These are phyloP conservation scores for Phyllotreta striolata DNA, from an alignment of 2,888 invertebrate species.

Conservation along the genomic window DNA sequence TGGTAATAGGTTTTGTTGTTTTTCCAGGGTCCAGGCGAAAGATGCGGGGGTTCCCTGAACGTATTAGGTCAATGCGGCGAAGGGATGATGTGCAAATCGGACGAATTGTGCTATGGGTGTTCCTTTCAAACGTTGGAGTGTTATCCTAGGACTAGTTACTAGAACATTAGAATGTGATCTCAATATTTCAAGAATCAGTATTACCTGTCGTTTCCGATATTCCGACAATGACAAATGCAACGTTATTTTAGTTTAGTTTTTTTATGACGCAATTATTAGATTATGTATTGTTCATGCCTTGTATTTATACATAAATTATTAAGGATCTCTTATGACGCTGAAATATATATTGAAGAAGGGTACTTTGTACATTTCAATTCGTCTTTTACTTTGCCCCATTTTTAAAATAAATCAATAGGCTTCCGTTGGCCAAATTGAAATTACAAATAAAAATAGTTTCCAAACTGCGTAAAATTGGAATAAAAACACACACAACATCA, in stretches of 20 bases:
- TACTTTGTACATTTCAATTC: slow-evolving; percentile 39
- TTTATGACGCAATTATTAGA: slow-evolving; percentile 30
- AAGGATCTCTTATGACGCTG: slow-evolving; percentile 32
- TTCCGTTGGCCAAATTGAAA: neutral
- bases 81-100: slow-evolving; percentile 55
- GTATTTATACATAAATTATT: slow-evolving; percentile 40
- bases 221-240: slow-evolving; percentile 28
- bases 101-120: slow-evolving; percentile 59
- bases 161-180: slow-evolving; percentile 40
- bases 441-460: slow-evolving; percentile 14
- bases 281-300: slow-evolving; percentile 32
- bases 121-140: slow-evolving; percentile 53
- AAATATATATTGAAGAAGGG: slow-evolving; percentile 36
- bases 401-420: neutral
- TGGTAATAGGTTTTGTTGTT: slow-evolving; percentile 8
- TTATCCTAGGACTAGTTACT: slow-evolving; percentile 15
- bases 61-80: slow-evolving; percentile 56
- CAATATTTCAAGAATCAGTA: slow-evolving; percentile 45
- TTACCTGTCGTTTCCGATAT: slow-evolving; percentile 39
- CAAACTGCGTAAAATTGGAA: slow-evolving; percentile 2
- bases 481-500: slow-evolving; percentile 1
- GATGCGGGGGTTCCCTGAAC: slow-evolving; percentile 54
- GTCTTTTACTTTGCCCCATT: slow-evolving; percentile 11
- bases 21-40: slow-evolving; percentile 57
- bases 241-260: slow-evolving; percentile 31